phyloP scores from a whole-genome alignment of 2,888 invertebrate species.

The Hypolimnas misippus region DNA sequence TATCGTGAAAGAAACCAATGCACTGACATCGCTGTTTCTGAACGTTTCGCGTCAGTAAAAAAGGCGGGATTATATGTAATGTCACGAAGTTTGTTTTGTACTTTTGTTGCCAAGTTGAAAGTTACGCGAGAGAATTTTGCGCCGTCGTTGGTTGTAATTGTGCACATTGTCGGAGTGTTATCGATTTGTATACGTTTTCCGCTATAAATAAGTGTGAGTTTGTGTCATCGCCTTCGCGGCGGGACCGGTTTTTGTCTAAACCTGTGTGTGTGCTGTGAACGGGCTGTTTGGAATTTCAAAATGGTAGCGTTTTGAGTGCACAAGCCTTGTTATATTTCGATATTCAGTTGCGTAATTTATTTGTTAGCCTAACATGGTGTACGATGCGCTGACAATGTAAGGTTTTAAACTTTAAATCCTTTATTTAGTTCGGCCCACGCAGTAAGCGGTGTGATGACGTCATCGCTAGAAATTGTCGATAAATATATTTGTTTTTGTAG shows the following conservation, averaged over 20 bases:
- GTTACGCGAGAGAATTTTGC: constrained; percentile 53
- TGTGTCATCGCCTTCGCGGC: constrained; percentile 68
- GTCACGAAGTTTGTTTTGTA: constrained; percentile 42
- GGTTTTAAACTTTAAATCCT: constrained; percentile 39
- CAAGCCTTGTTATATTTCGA: constrained; percentile 47
- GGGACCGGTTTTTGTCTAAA: constrained; percentile 73
- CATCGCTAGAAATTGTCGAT: constrained; percentile 43
- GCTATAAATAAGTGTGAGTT: constrained; percentile 79
- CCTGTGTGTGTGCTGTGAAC: constrained; percentile 65
- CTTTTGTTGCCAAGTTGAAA: constrained; percentile 52
- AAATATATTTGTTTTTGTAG: constrained; percentile 31
- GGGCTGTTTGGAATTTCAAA: constrained; percentile 51
- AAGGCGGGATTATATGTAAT: constrained; percentile 56
- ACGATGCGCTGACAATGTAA: constrained; percentile 48
- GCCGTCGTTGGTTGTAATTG: constrained; percentile 50
- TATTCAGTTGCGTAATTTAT: constrained; percentile 66
- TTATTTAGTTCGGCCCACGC: constrained; percentile 47
- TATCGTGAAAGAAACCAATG: constrained; percentile 35
- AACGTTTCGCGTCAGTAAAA: constrained; percentile 51
- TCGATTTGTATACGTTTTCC: constrained; percentile 80
- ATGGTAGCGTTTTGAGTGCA: constrained; percentile 46
- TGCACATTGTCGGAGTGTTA: constrained; percentile 63
- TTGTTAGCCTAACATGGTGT: constrained; percentile 45
- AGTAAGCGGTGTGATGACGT: constrained; percentile 53
- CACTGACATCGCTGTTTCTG: constrained; percentile 36